A percentile compares a stretch with the other conserved stretches of the same genome.
Conservation (phyloP, 2,113 vertebrate species). For the Pluvialis apricaria region DNA sequence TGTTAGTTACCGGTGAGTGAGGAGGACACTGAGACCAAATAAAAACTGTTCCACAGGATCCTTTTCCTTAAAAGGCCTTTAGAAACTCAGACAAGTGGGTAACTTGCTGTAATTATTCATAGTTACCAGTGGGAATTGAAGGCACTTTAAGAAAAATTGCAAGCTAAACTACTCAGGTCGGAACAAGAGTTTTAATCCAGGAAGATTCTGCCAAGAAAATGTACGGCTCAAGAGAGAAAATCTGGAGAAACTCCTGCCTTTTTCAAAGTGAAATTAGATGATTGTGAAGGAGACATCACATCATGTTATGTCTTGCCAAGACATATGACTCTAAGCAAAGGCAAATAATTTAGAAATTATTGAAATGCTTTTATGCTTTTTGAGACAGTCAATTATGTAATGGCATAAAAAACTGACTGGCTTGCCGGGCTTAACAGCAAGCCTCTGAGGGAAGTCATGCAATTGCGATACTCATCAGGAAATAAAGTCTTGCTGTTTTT, state of each 20-base stretch:
- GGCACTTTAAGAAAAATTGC: neutral
- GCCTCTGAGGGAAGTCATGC: neutral
- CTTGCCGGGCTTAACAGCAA: neutral
- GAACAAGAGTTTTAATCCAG: neutral
- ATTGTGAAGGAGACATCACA: constrained; percentile 44
- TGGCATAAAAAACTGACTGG: neutral
- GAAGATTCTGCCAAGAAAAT: neutral
- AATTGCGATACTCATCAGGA: neutral
- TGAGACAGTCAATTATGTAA: neutral
- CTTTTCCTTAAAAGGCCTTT: neutral
- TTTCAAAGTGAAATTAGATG: neutral
- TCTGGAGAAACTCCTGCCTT: neutral
- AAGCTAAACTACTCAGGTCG: neutral
- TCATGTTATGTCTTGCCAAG: constrained; percentile 45
- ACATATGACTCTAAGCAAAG: constrained; percentile 16
- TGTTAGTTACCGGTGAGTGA: neutral
- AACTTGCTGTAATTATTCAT: neutral
- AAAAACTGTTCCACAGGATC: neutral
- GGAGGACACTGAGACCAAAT: neutral
- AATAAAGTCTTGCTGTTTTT: neutral
- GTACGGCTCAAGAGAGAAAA: neutral
- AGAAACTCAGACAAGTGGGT: neutral
- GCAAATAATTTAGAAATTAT: constrained; percentile 15
- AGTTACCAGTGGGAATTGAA: neutral
- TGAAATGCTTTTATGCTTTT: constrained; percentile 9